phyloP scores from a whole-genome alignment of 1,140 invertebrate genomes.

The Brachionus manjavacas region DNA sequence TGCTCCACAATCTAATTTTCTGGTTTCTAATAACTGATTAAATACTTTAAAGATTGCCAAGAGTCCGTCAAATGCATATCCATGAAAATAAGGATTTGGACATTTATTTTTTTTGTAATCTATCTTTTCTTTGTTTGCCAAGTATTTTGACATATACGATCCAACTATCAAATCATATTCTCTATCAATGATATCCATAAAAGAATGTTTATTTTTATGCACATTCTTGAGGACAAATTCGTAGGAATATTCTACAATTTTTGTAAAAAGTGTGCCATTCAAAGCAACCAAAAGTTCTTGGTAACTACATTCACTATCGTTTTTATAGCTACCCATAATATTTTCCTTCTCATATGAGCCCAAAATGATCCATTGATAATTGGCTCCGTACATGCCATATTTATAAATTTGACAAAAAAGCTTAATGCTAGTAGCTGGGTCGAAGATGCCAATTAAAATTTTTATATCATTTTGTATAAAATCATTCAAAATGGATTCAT shows the following conservation, averaged over 20 bases:
- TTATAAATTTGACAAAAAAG: constrained; percentile 42
- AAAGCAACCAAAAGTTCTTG: constrained; percentile 73
- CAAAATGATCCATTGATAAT: constrained; percentile 94
- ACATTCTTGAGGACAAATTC: constrained; percentile 47
- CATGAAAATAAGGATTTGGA: constrained; percentile 82
- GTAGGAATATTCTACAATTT: constrained; percentile 23
- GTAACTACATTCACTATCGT: constrained; percentile 63
- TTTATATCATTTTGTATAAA: constrained; percentile 31
- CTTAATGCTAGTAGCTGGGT: background rate
- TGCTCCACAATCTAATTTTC: background rate
- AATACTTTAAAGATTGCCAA: constrained; percentile 34
- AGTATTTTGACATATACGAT: constrained; percentile 29
- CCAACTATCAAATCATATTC: constrained; percentile 45
- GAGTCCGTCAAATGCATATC: constrained; percentile 67
- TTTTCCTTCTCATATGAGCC: constrained; percentile 76
- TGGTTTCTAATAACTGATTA: background rate
- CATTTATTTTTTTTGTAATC: constrained; percentile 71
- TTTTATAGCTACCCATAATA: constrained; percentile 59
- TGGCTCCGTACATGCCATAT: constrained; percentile 70
- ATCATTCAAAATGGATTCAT: constrained; percentile 32
- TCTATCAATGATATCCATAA: constrained; percentile 44
- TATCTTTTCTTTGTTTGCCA: background rate
- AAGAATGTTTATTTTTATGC: background rate
- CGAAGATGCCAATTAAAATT: constrained; percentile 32
- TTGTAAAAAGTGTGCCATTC: constrained; percentile 63